phyloP scores from a whole-genome alignment of 2,888 invertebrate genomes.

The Conomelus anceps region DNA sequence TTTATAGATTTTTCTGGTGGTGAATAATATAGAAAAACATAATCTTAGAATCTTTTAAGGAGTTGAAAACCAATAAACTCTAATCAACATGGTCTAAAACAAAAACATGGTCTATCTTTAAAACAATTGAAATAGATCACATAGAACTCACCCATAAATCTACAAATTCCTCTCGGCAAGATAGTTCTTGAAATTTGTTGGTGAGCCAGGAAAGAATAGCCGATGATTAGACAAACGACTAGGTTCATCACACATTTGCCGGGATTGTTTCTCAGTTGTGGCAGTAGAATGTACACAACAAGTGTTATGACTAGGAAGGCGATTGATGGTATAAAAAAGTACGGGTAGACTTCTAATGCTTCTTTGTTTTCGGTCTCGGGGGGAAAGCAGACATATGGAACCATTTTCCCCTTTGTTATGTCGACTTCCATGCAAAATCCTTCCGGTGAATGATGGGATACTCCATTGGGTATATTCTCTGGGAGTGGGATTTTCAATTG shows the following conservation, averaged over 20 bases:
- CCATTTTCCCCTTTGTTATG: not conserved
- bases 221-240: not conserved
- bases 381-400: not conserved
- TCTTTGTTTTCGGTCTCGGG: not conserved
- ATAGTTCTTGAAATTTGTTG: not conserved
- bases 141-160: not conserved
- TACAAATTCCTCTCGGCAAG: not conserved
- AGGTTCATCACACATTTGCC: slow-evolving; percentile 4
- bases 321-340: not conserved
- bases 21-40: too few species aligned
- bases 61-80: too few species aligned
- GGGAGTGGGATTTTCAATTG: not conserved
- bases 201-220: not conserved
- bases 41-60: too few species aligned
- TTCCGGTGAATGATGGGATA: not conserved
- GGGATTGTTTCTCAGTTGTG: not conserved
- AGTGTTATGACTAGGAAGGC: not conserved
- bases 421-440: not conserved
- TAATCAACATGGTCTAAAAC: too few species aligned
- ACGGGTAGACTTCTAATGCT: not conserved
- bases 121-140: not conserved
- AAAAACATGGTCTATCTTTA: not conserved
- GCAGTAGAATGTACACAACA: not conserved
- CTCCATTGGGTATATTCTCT: not conserved
- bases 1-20: too few species aligned